These are phyloP conservation scores for Drosophila seguyi DNA, from an alignment of 1,140 invertebrate species.

Conservation along the genomic window DNA sequence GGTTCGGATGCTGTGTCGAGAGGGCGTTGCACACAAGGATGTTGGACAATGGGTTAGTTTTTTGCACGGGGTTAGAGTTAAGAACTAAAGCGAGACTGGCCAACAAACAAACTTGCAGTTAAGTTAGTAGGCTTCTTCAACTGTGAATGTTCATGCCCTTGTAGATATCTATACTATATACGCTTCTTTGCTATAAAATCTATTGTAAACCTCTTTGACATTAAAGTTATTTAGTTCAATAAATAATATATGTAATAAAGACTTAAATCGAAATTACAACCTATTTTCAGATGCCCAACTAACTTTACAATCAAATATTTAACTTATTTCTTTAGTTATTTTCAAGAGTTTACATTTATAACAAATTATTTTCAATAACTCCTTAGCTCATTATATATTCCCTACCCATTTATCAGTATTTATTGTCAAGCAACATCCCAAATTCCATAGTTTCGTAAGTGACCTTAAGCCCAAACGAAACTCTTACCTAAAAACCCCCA, in stretches of 20 bases:
- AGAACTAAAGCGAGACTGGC: neutral
- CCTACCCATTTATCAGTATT: neutral
- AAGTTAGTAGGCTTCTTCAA: neutral
- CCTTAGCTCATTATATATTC: neutral
- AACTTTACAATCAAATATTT: neutral
- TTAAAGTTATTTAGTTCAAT: neutral
- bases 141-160: neutral
- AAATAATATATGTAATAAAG: neutral
- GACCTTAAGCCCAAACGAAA: neutral
- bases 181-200: neutral
- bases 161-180: too few species aligned
- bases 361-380: neutral
- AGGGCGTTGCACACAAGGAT: conserved; percentile 36
- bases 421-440: neutral
- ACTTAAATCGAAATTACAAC: too few species aligned
- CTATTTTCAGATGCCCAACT: too few species aligned
- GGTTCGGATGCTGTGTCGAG: conserved; percentile 95
- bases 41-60: conserved; percentile 24
- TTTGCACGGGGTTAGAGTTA: conserved; percentile 15
- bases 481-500: neutral
- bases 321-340: neutral
- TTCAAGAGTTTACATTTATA: neutral
- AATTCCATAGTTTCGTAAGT: neutral
- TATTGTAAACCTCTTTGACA: too few species aligned
- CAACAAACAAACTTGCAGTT: conserved; percentile 6